phyloP scores from a whole-genome alignment of 2,113 vertebrate genomes.

The Rhea americana region DNA sequence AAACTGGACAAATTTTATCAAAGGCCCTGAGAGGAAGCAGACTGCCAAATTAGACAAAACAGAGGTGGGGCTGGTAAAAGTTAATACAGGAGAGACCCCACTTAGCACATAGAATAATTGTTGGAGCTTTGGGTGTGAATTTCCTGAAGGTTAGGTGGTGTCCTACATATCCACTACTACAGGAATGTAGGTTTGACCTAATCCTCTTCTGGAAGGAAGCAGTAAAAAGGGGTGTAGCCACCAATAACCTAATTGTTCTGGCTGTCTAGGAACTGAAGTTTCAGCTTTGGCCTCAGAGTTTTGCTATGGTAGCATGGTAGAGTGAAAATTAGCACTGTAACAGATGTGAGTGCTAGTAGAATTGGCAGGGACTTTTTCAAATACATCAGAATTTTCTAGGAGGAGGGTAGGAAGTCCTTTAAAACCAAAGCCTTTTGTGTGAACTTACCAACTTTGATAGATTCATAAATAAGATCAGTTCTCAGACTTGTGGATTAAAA shows the following conservation, averaged over 20 bases:
- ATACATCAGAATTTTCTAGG: not conserved
- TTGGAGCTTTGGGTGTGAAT: constrained; percentile 49
- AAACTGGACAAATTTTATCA: not conserved
- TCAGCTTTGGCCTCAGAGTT: not conserved
- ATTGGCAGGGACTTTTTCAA: not conserved
- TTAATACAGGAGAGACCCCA: not conserved
- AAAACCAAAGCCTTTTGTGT: not conserved
- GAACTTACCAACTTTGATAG: not conserved
- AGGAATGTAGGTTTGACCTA: not conserved
- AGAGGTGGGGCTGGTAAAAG: constrained; percentile 32
- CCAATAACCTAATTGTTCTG: not conserved
- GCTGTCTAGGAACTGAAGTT: not conserved
- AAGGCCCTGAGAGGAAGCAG: not conserved
- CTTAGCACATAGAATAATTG: constrained; percentile 21
- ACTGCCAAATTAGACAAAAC: not conserved
- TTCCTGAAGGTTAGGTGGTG: constrained; percentile 59
- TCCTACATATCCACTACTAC: not conserved
- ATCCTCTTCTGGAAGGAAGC: constrained; percentile 18
- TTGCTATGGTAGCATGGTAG: not conserved
- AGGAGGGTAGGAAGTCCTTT: not conserved
- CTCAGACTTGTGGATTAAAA: not conserved
- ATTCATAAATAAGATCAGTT: not conserved
- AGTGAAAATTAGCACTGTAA: not conserved
- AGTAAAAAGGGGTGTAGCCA: constrained; percentile 42
- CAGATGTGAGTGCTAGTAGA: not conserved